Base-by-base conservation (phyloP, 53 echinoderm and acorn worm species). In the Holothuria leucospilota region DNA sequence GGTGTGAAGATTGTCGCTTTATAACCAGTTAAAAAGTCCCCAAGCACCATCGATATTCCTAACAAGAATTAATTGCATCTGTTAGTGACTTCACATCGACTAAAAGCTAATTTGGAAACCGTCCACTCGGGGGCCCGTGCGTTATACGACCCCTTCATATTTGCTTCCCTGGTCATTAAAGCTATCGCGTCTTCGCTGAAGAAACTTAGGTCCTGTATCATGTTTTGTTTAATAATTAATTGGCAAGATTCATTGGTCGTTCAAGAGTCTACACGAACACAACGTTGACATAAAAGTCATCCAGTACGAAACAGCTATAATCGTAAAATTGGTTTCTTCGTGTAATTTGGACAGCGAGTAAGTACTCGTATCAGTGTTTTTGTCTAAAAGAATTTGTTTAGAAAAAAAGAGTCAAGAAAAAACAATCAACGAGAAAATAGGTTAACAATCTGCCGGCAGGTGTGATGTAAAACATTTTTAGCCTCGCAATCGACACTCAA, bases 21-120 rank as follows among this genome's bases (percentile, higher is more conserved):
- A 75, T 52, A 51, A 75, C 75, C 75, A 52, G 75, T 75, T 75
- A 75, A 75, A 72, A 75, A 75, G 75, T 75, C 75, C 75, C 75
- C 21, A 75, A 75, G 75, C 75, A 75, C 75, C 51, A 51, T 39
- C 52, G 28, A 75, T 75, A 75, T 51, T 24, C 52, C 75, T 75
- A 21, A 75, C 75, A 75, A 75, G 75, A 52, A 52, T 75, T 75
- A 75, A 75, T 75, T 75, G 75, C 51, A 52, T 75, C 75, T 52
- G 75, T 75, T 51, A 49, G 75, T 75, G 75, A 75, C 75, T 75
- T 75, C 75, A 27, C 23, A 51, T 75, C 75, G 53, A 38, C 52
- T 75, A 75, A 75, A 74, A 75, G 75, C 75, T 75, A 75, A 75
- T 51, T 51, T 68, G 49, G 25, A 52, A 51, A 39, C 51, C 75